Base-by-base conservation (phyloP, 1,140 invertebrate genomes). In the Drosophila pachea region DNA sequence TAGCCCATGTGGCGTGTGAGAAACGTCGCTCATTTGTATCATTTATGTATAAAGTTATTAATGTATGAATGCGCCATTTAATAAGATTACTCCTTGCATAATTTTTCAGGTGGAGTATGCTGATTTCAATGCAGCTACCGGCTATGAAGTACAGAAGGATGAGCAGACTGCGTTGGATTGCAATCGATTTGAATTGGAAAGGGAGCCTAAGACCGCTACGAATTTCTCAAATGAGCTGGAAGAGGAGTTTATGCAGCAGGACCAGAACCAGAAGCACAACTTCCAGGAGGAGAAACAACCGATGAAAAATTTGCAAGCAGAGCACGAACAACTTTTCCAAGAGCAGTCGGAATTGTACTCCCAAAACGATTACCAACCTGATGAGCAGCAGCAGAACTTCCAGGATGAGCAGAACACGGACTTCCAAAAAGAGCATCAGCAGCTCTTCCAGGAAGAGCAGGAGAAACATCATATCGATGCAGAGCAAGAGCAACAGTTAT, bases 91-190 rank as follows among this genome's bases (percentile, higher is more conserved):
- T 47, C 49, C 54, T 36, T 32, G 32, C 8, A n/a, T 32, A 22
- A 35, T 47, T 11, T 73, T 55, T 45, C 62, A 83, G 79, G 63
- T 63, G 73, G 79, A 84, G 67, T 62, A 78, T 49, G 76, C 79
- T 83, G 79, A 68, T 53, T 60, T 74, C 14, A 68, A 73, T 67
- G 49, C 76, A 83, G 79, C 63, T 70, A 54, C 66, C 64, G 72
- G 43, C 47, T 53, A 61, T 61, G 61, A 42, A 48, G 62, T 73
- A 61, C 67, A 66, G 49, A 45, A 49, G 9, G 32, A 64, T 7
- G 48, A 59, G 9, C 40, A 49, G 16, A 29, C 45, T 22, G 14
- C 47, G 7, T 42, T 42, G 6, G 60, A 58, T 43, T 65, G 69
- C 38, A 84, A 83, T 78, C 79, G 79, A 48, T 83, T 84, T 64